These are phyloP conservation scores for Gastrophysa polygoni DNA, from an alignment of 2,888 invertebrate species.

Conservation along the genomic window DNA sequence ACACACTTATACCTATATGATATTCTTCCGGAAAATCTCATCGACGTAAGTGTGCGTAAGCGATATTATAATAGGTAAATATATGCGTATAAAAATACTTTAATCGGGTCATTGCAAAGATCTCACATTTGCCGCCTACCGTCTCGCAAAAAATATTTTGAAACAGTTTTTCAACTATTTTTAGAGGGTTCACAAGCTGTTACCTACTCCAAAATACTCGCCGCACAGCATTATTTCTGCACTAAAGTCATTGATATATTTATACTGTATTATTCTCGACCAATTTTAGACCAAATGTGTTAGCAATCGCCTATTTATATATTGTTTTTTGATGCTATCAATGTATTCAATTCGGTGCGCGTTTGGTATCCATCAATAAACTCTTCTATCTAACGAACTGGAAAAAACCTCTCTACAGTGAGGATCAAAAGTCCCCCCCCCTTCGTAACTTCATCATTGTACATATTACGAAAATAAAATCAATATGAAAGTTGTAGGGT, in stretches of 20 bases:
- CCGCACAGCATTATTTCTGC: not conserved
- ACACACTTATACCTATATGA: no score
- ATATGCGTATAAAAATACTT: constrained; percentile 17
- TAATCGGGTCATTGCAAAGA: constrained; percentile 19
- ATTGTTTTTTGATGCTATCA: no score
- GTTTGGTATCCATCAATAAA: no score
- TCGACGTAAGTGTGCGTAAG: not conserved
- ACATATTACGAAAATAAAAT: no score
- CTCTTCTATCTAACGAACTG: no score
- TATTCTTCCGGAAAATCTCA: no score
- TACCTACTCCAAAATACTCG: constrained; percentile 5
- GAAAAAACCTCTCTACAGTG: no score
- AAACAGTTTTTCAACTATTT: constrained; percentile 29
- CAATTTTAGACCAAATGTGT: constrained; percentile 6
- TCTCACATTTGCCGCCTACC: constrained; percentile 30
- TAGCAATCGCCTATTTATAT: no score
- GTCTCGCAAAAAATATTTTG: constrained; percentile 35
- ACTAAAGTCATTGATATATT: constrained; percentile 15
- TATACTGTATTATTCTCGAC: constrained; percentile 4
- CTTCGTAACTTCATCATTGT: no score
- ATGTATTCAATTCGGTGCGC: constrained; percentile 8
- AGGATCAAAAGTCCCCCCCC: no score
- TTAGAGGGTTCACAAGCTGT: constrained; percentile 25
- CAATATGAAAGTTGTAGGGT: no score
- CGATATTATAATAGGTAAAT: not conserved